Base-by-base conservation (phyloP, 2,888 invertebrate species). In the Ypsolopha sequella region DNA sequence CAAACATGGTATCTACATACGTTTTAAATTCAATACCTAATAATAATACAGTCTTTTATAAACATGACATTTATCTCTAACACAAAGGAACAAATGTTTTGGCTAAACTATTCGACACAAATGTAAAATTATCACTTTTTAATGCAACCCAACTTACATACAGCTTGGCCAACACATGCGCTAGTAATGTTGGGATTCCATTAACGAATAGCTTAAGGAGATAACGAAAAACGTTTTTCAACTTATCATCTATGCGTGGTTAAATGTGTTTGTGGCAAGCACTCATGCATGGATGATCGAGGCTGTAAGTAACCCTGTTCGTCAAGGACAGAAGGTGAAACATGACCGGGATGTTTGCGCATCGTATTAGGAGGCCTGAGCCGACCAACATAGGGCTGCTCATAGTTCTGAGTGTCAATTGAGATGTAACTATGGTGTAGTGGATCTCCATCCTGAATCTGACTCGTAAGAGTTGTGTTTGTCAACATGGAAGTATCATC, bases 351-450 rank as follows among this genome's bases (percentile, higher is more conserved):
- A 56, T 80, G 80, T 68, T 86, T 86, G 60, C 84, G 77, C 55
- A 85, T 67, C 49, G 84, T 79, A 61, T 80, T 78, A 63, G 84
- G 79, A 57, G 85, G 84, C 65, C 85, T 78, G 52, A 80, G 77
- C 50, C 87, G 72, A 53, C 86, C 80, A 51, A 78, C 72, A 58
- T 86, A 86, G 33, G 87, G 84, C 60, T 85, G 85, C 56, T 87
- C 87, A 57, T 87, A 87, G 63, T 85, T 87, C 65, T 87, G 87
- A 56, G 87, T 80, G 61, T 91, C 91, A 58, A 91, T 91, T 53
- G 91, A 91, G 65, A 91, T 90, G 70, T 91, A 91, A 75, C 91
- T 91, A 64, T 91, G 91, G 64, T 91, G 91, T 60, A 90, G 78
- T 64, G 90, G 89, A 56, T 90, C 89, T 48, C 88, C 88, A 58